Percentiles rank a stretch among this genome's conserved stretches.
Evolutionary conservation across 2,113 vertebrate species (phyloP).

Genomic region (Procavia capensis): DNA sequence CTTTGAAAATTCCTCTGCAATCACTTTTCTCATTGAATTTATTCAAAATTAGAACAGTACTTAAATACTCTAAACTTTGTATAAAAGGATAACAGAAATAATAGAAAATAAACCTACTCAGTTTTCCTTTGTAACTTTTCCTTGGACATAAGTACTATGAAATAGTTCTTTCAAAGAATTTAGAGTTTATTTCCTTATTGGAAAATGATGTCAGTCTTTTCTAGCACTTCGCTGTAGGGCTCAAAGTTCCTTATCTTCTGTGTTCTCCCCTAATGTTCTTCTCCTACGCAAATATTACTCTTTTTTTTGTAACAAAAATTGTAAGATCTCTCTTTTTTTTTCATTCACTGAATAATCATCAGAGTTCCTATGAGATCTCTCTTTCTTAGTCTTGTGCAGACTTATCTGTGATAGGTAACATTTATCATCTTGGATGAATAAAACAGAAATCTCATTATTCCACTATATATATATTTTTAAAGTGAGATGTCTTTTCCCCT

Average conservation of each 20-base stretch:
- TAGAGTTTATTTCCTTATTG: neutral
- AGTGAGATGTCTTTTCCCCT: neutral
- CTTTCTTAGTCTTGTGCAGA: neutral
- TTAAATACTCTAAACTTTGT: neutral
- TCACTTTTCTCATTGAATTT: neutral
- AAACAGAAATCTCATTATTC: constrained; percentile 16
- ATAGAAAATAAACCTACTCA: neutral
- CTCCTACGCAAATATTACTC: neutral
- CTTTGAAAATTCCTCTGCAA: neutral
- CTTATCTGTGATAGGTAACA: neutral
- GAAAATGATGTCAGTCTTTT: neutral
- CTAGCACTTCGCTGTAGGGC: neutral
- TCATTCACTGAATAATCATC: neutral
- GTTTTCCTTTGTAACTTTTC: neutral
- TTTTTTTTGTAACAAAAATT: constrained; percentile 2
- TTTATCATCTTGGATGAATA: constrained; percentile 2
- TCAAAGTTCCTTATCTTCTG: neutral
- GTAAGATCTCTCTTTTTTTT: neutral
- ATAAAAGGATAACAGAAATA: neutral
- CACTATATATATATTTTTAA: neutral
- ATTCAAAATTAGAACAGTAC: neutral
- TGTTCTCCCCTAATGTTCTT: neutral
- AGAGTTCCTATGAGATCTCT: neutral
- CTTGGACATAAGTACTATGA: neutral
- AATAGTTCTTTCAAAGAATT: neutral